Percentiles rank a stretch among this genome's conserved stretches.
These are phyloP conservation scores for Gobius niger DNA, from an alignment of 2,113 vertebrate genomes.

Conservation along the genomic window DNA sequence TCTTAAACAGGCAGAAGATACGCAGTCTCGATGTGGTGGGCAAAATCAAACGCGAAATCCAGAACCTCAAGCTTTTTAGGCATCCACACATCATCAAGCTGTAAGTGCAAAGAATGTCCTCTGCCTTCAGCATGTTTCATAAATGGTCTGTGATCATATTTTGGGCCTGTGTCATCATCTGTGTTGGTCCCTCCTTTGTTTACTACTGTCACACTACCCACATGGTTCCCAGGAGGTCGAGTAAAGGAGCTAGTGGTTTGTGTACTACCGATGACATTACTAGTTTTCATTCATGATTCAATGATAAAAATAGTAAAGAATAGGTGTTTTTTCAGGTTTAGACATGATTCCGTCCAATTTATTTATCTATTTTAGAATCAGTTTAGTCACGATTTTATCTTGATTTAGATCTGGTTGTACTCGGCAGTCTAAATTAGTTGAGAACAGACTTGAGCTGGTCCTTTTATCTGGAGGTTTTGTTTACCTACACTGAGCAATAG, in stretches of 20 bases:
- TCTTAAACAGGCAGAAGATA: constrained; percentile 97
- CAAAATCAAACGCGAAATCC: constrained; percentile 98
- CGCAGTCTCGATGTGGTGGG: constrained; percentile 98
- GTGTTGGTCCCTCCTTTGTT: constrained; percentile 33
- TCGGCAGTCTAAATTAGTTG: too few relatives aligned
- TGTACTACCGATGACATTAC: not conserved
- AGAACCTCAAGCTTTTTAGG: constrained; percentile 97
- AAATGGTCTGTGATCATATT: not conserved
- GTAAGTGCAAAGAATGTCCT: constrained; percentile 78
- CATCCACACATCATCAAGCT: constrained; percentile 99
- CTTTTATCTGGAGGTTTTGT: too few relatives aligned
- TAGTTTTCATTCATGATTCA: not conserved
- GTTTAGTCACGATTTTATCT: not conserved
- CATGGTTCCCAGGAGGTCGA: constrained; percentile 16
- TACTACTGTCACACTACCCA: constrained; percentile 48
- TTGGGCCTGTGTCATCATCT: constrained; percentile 2
- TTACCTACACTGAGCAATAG: too few relatives aligned
- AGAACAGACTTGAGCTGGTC: too few relatives aligned
- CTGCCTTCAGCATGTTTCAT: constrained; percentile 1
- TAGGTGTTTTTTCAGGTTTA: not conserved
- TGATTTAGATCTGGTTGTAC: too few relatives aligned
- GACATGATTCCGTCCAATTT: constrained; percentile 27
- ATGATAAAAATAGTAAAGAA: too few relatives aligned
- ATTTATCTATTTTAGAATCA: constrained; percentile 26
- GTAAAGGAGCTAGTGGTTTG: constrained; percentile 7